phyloP scores from a whole-genome alignment of 2,888 invertebrate species.

The Abrostola tripartita region DNA sequence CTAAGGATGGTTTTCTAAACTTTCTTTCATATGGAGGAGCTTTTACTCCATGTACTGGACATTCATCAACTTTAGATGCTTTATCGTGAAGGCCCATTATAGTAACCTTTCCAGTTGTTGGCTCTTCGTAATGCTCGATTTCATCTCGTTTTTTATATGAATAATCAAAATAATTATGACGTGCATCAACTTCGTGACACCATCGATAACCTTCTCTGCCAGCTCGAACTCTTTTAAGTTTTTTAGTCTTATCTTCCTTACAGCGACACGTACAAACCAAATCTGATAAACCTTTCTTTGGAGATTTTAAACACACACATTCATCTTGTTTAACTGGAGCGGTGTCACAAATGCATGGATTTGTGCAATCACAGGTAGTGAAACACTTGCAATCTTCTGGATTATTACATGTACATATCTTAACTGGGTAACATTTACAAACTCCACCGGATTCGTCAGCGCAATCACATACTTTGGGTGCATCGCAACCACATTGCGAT shows the following conservation, averaged over 20 bases:
- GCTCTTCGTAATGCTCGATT: slow-evolving; percentile 63
- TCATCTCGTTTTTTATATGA: slow-evolving; percentile 77
- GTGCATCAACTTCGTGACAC: slow-evolving; percentile 81
- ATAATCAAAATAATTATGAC: slow-evolving; percentile 81
- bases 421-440: slow-evolving; percentile 72
- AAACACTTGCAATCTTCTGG: slow-evolving; percentile 76
- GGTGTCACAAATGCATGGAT: slow-evolving; percentile 76
- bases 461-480: slow-evolving; percentile 68
- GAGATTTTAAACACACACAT: slow-evolving; percentile 71
- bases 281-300: slow-evolving; percentile 50
- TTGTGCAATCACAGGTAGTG: slow-evolving; percentile 70
- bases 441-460: slow-evolving; percentile 42
- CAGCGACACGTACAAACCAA: slow-evolving; percentile 66
- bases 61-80: slow-evolving; percentile 52
- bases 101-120: slow-evolving; percentile 67
- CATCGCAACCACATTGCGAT: slow-evolving; percentile 70
- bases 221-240: slow-evolving; percentile 72
- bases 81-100: slow-evolving; percentile 73
- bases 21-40: slow-evolving; percentile 73
- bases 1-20: slow-evolving; percentile 75
- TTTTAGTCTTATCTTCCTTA: slow-evolving; percentile 59
- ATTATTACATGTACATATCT: slow-evolving; percentile 73
- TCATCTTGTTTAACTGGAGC: slow-evolving; percentile 52
- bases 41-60: slow-evolving; percentile 64
- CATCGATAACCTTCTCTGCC: slow-evolving; percentile 81